Evolutionary conservation across 2,888 invertebrate species (phyloP).

Genomic region (Oegoconia quadripuncta): DNA sequence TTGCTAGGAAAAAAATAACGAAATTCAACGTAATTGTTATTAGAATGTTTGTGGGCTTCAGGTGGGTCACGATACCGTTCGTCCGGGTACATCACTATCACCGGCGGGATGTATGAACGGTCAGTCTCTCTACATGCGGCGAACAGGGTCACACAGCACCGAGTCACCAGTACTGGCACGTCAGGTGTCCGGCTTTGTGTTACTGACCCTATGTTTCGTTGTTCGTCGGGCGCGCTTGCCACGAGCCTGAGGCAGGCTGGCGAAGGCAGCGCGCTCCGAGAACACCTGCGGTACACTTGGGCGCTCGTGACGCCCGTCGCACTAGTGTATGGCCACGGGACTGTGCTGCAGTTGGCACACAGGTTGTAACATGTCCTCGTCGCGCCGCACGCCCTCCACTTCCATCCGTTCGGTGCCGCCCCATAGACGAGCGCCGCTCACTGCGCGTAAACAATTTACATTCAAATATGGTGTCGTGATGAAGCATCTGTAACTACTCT

Average conservation of each 20-base stretch:
- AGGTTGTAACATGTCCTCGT: constrained; percentile 85
- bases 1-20: too few species aligned
- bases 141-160: too few species aligned
- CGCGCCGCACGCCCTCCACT: constrained; percentile 63
- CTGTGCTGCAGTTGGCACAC: constrained; percentile 92
- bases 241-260: constrained; percentile 2
- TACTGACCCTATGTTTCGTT: not conserved
- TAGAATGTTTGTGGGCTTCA: too few species aligned
- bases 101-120: too few species aligned
- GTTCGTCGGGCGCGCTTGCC: not conserved
- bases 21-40: too few species aligned
- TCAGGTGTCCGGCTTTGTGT: not conserved
- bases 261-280: too few species aligned
- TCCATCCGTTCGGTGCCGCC: constrained; percentile 87
- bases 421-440: constrained; percentile 50
- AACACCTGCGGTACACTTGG: constrained; percentile 12
- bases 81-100: too few species aligned
- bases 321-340: constrained; percentile 92
- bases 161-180: not conserved
- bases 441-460: constrained; percentile 28
- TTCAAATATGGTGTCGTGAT: constrained; percentile 8
- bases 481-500: too few species aligned
- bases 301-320: not conserved
- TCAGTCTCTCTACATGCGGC: too few species aligned
- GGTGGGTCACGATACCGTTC: too few species aligned